Base-by-base conservation (phyloP, 2,113 vertebrate genomes). In the Sylvia atricapilla region DNA sequence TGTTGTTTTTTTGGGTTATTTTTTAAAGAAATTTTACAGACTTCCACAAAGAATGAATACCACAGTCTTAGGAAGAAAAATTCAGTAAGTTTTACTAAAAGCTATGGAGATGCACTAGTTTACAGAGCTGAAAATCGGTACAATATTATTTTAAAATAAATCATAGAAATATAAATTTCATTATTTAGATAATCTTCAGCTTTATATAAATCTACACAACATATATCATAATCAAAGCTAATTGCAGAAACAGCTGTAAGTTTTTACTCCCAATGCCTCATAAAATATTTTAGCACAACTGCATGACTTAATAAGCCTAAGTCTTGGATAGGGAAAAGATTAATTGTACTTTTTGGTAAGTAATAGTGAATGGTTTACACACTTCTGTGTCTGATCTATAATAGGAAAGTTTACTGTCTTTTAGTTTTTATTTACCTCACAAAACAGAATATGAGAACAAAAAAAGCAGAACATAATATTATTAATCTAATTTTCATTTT, bases 41-140 rank as follows among this genome's bases (percentile, higher is more conserved):
- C 37, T 80, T 55, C 5, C 8, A n/a, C 10, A 37, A 3, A 41
- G 15, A 79, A 55, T 0, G 0, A 72, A 59, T 19, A 58, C 2
- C 5, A 49, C 6, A 75, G 4, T 41, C 37, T 24, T 35, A 33
- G 3, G 1, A 11, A 77, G 13, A 75, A 91, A 68, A 50, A 52
- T 4, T n/a, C 11, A 60, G 11, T 44, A 46, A 55, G 20, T 4
- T 77, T 13, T 67, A 35, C 7, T 77, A 43, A 77, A 95, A 73
- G 1, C 1, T 25, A 15, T 9, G 4, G 6, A 43, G 13, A 22
- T 69, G 10, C 16, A 84, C 6, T 46, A 43, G 18, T 39, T 89
- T 77, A 37, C 6, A 79, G 56, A 80, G 43, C 1, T 60, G 23
- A 64, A 60, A 81, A 60, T 15, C 8, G 43, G 4, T 1, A 1